Percentiles rank a stretch among this genome's conserved stretches.
phyloP scores from a whole-genome alignment of 2,888 invertebrate species.

The Dermolepida albohirtum region DNA sequence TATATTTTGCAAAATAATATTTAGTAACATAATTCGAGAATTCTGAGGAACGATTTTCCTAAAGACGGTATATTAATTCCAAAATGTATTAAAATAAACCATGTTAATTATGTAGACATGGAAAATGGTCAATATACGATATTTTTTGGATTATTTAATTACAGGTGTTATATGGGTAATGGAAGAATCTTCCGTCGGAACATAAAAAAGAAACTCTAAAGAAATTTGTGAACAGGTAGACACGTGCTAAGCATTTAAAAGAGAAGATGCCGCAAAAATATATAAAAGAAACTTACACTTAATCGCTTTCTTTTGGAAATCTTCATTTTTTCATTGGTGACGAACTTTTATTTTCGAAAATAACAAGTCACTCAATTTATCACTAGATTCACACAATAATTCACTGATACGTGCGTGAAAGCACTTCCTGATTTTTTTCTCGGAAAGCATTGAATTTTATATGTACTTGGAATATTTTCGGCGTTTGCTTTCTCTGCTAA shows the following conservation, averaged over 20 bases:
- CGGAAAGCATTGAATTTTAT: not conserved
- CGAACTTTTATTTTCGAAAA: constrained; percentile 24
- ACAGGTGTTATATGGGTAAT: constrained; percentile 10
- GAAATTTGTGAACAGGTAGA: not conserved
- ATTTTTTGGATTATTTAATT: too few relatives aligned
- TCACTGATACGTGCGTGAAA: constrained; percentile 24
- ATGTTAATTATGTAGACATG: too few relatives aligned
- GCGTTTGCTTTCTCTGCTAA: constrained; percentile 12
- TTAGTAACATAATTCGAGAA: too few relatives aligned
- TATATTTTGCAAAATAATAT: too few relatives aligned
- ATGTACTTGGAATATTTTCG: constrained; percentile 22
- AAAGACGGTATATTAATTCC: too few relatives aligned
- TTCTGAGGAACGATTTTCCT: too few relatives aligned
- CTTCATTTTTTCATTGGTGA: constrained; percentile 8
- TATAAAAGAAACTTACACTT: constrained; percentile 31
- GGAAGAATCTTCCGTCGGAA: constrained; percentile 27
- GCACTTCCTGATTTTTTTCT: constrained; percentile 5
- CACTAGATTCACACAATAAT: constrained; percentile 36
- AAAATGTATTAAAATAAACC: too few relatives aligned
- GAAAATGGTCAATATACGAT: too few relatives aligned
- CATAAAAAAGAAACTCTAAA: not conserved
- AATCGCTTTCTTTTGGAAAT: constrained; percentile 21
- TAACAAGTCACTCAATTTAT: constrained; percentile 36
- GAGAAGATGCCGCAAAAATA: constrained; percentile 11
- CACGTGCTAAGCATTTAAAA: constrained; percentile 13